phyloP scores from a whole-genome alignment of 1,140 invertebrate genomes.

The Brachionus rubens region DNA sequence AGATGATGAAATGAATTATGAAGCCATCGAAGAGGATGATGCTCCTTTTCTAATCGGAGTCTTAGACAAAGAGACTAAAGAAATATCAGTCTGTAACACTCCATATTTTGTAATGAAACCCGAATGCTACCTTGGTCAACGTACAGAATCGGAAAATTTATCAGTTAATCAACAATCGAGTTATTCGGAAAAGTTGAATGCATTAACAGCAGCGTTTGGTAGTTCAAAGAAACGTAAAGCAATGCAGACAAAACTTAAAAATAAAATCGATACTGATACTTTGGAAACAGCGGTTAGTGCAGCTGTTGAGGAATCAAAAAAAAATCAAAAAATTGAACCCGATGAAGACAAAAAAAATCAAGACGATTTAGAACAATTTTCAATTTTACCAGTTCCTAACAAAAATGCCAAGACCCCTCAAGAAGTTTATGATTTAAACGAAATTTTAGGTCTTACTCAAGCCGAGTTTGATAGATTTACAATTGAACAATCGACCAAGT shows the following conservation, averaged over 20 bases:
- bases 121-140: slow-evolving; percentile 17
- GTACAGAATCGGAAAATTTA: background rate
- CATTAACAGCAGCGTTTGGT: slow-evolving; percentile 36
- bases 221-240: slow-evolving; percentile 44
- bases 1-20: slow-evolving; percentile 41
- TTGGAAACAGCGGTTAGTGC: slow-evolving; percentile 14
- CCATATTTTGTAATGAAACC: slow-evolving; percentile 44
- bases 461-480: slow-evolving; percentile 39
- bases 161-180: background rate
- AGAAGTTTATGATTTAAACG: slow-evolving; percentile 39
- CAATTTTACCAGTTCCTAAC: slow-evolving; percentile 37
- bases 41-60: slow-evolving; percentile 23
- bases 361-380: slow-evolving; percentile 27
- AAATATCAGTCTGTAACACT: slow-evolving; percentile 2
- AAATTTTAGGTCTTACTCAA: slow-evolving; percentile 27
- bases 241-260: slow-evolving; percentile 44
- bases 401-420: slow-evolving; percentile 32
- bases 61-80: background rate
- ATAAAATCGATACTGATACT: slow-evolving; percentile 39
- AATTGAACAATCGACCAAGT: slow-evolving; percentile 1
- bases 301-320: slow-evolving; percentile 35
- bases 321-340: background rate
- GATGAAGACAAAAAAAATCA: background rate
- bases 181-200: slow-evolving; percentile 36
- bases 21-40: slow-evolving; percentile 26